These are phyloP conservation scores for Artibeus lituratus DNA, from an alignment of 2,797 vertebrate genomes.

Conservation along the genomic window DNA sequence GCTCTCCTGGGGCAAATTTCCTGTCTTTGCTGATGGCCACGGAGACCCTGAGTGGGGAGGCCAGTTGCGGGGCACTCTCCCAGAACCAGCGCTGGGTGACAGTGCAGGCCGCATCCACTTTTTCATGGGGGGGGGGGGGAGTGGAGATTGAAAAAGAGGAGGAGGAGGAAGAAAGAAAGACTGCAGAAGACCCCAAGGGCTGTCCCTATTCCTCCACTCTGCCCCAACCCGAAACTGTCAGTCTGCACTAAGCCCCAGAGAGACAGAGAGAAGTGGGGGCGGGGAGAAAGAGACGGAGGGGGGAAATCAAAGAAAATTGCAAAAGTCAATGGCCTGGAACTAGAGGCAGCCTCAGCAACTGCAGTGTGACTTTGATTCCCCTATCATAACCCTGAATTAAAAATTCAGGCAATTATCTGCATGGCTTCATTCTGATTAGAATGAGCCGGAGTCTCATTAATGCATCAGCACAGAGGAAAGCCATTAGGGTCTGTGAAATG, in stretches of 20 bases:
- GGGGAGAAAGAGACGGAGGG: constrained; percentile 14
- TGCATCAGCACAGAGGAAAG: constrained; percentile 91
- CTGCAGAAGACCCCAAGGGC: constrained; percentile 44
- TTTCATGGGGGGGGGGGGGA: neutral
- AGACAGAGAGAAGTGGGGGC: constrained; percentile 44
- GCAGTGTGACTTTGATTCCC: constrained; percentile 88
- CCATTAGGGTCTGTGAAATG: constrained; percentile 89
- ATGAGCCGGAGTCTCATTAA: constrained; percentile 92
- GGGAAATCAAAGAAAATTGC: constrained; percentile 85
- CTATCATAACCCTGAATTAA: constrained; percentile 91
- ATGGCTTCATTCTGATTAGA: constrained; percentile 94
- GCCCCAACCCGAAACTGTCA: constrained; percentile 58
- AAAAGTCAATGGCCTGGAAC: constrained; percentile 85
- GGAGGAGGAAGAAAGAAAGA: neutral
- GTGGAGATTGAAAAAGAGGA: constrained; percentile 20
- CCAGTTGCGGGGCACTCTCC: constrained; percentile 74
- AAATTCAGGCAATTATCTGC: constrained; percentile 98
- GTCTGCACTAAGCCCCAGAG: constrained; percentile 37
- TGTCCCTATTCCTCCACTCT: neutral
- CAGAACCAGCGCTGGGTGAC: constrained; percentile 77
- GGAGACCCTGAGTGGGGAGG: constrained; percentile 50
- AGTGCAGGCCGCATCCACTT: constrained; percentile 41
- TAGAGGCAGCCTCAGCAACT: constrained; percentile 79
- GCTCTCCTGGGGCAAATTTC: constrained; percentile 74
- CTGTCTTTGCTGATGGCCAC: constrained; percentile 64